Evolutionary conservation across 2,113 vertebrate genomes (phyloP).

Genomic region (Petroica traversi): DNA sequence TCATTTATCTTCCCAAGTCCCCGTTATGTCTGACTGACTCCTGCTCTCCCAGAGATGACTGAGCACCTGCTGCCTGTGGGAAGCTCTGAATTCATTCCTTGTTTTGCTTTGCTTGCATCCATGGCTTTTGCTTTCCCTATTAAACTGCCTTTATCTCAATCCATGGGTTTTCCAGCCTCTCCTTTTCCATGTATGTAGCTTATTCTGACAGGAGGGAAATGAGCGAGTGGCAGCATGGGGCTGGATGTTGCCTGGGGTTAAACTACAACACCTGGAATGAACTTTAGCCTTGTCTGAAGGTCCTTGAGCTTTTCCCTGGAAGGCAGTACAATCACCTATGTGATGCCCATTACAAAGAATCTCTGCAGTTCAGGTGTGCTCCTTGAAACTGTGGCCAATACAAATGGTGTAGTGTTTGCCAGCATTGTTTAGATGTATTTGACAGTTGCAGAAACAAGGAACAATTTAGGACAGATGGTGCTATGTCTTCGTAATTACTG

Average conservation of each 20-base stretch:
- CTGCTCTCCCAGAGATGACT: neutral
- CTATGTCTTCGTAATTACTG: neutral
- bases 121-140: neutral
- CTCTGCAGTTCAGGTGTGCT: neutral
- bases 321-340: neutral
- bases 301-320: neutral
- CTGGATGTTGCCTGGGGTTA: neutral
- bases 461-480: neutral
- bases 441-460: neutral
- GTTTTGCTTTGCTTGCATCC: neutral
- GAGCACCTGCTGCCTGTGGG: neutral
- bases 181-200: neutral
- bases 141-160: neutral
- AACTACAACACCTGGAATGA: neutral
- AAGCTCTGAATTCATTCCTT: neutral
- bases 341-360: neutral
- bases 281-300: neutral
- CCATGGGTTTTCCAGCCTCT: neutral
- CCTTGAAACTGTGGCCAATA: neutral
- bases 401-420: neutral
- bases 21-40: rapidly evolving
- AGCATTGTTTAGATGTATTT: neutral
- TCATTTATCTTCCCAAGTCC: neutral
- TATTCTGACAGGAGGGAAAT: neutral
- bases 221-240: neutral